A percentile compares a stretch with the other conserved stretches of the same genome.
Conservation (phyloP, 2,888 invertebrate species). For the Galerucella nymphaeae region DNA sequence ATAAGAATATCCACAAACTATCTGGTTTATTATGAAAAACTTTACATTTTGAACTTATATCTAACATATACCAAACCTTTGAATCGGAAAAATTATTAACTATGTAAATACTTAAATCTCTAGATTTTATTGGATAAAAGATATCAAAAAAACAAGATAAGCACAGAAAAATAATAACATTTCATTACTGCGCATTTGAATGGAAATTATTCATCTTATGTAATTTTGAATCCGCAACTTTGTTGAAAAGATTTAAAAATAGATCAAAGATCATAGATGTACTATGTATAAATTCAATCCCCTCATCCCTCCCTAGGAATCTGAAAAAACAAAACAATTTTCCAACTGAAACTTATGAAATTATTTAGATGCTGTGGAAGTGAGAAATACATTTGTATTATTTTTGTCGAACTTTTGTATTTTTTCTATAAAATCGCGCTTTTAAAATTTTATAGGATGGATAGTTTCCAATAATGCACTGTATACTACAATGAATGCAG, state of each 20-base stretch:
- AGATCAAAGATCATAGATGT: no score
- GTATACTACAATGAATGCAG: no score
- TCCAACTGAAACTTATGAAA: conserved; percentile 1
- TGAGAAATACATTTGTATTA: no score
- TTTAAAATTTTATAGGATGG: no score
- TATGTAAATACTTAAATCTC: not conserved
- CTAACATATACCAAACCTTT: not conserved
- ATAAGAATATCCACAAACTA: conserved; percentile 4
- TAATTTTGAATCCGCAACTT: conserved; percentile 1
- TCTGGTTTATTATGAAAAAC: conserved; percentile 4
- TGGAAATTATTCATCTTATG: not conserved
- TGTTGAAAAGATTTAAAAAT: not conserved
- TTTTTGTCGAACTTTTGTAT: no score
- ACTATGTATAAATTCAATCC: no score
- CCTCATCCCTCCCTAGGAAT: not conserved
- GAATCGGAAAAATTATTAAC: conserved; percentile 1
- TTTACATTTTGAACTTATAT: not conserved
- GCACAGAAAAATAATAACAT: not conserved
- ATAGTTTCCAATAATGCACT: no score
- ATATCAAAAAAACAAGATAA: not conserved
- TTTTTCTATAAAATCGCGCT: no score
- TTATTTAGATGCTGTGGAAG: not conserved
- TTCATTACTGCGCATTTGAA: not conserved
- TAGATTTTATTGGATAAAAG: not conserved
- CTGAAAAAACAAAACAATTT: not conserved